Percentiles rank a stretch among this genome's conserved stretches.
phyloP scores from a whole-genome alignment of 2,888 invertebrate genomes.

The Habrosyne pyritoides region DNA sequence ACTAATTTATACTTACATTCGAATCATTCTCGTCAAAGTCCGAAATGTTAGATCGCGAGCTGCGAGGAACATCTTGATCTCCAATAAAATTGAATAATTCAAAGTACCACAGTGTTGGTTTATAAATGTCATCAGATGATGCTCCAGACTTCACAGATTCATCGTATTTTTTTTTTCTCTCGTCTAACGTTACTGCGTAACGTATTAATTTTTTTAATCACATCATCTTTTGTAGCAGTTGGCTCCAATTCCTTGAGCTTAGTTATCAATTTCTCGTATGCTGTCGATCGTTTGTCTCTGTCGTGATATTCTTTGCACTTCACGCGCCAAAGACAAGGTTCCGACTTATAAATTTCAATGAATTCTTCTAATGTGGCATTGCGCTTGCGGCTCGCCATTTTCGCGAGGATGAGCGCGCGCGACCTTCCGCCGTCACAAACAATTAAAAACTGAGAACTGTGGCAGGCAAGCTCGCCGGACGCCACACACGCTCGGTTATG shows the following conservation, averaged over 20 bases:
- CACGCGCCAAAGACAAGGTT: slow-evolving; percentile 19
- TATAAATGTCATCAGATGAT: slow-evolving; percentile 29
- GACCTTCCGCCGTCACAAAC: slow-evolving; percentile 12
- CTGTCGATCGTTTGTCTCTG: slow-evolving; percentile 14
- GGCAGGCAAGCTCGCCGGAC: slow-evolving; percentile 16
- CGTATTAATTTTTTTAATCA: slow-evolving; percentile 16
- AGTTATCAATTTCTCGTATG: slow-evolving; percentile 14
- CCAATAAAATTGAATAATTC: slow-evolving; percentile 26
- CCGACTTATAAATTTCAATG: slow-evolving; percentile 15
- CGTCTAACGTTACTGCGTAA: slow-evolving; percentile 10
- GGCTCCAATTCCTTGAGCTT: slow-evolving; percentile 6
- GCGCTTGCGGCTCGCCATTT: slow-evolving; percentile 13
- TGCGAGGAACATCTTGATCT: slow-evolving; percentile 16
- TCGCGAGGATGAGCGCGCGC: slow-evolving; percentile 10
- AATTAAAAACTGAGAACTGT: slow-evolving; percentile 13
- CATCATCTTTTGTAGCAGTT: slow-evolving; percentile 4
- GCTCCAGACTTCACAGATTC: slow-evolving; percentile 26
- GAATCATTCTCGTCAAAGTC: slow-evolving; percentile 14
- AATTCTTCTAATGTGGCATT: slow-evolving; percentile 15
- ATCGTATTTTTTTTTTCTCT: slow-evolving; percentile 25
- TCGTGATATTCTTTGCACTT: slow-evolving; percentile 18
- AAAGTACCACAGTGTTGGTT: slow-evolving; percentile 35
- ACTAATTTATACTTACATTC: slow-evolving; percentile 12
- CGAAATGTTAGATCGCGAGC: slow-evolving; percentile 10
- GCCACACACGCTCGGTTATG: slow-evolving; percentile 20